Evolutionary conservation across 2,113 vertebrate genomes (phyloP).

Genomic region (Propithecus coquereli): DNA sequence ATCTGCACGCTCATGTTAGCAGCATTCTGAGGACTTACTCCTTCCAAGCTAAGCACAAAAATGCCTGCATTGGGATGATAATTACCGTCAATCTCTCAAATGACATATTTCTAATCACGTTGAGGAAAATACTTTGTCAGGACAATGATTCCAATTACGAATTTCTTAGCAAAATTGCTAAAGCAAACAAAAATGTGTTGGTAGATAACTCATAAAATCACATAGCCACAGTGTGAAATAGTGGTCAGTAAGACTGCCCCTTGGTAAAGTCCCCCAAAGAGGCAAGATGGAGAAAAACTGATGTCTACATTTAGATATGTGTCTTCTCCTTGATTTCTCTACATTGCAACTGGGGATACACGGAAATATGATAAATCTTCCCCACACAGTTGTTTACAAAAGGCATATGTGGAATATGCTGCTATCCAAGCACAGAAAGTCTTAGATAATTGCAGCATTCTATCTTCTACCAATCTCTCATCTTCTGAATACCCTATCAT

Average conservation of each 20-base stretch:
- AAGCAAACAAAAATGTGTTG: not conserved
- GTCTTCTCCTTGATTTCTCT: not conserved
- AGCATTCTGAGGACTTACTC: not conserved
- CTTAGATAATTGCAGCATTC: not conserved
- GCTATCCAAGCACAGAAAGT: not conserved
- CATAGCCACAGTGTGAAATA: not conserved
- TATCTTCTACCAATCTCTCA: not conserved
- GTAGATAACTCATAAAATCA: not conserved
- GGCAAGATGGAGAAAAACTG: not conserved
- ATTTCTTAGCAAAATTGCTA: constrained; percentile 13
- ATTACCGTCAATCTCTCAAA: not conserved
- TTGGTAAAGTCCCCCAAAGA: not conserved
- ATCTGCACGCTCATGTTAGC: not conserved
- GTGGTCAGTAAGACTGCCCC: not conserved
- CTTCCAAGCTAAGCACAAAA: not conserved
- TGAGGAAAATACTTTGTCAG: constrained; percentile 30
- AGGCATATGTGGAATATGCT: not conserved
- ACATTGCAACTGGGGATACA: not conserved
- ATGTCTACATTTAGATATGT: not conserved
- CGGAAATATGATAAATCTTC: not conserved
- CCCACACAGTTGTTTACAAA: not conserved
- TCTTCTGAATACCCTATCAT: not conserved
- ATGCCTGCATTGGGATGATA: not conserved
- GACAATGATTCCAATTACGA: constrained; percentile 31
- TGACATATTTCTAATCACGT: not conserved